Base-by-base conservation (phyloP, 2,113 vertebrate genomes). In the Condylura cristata region DNA sequence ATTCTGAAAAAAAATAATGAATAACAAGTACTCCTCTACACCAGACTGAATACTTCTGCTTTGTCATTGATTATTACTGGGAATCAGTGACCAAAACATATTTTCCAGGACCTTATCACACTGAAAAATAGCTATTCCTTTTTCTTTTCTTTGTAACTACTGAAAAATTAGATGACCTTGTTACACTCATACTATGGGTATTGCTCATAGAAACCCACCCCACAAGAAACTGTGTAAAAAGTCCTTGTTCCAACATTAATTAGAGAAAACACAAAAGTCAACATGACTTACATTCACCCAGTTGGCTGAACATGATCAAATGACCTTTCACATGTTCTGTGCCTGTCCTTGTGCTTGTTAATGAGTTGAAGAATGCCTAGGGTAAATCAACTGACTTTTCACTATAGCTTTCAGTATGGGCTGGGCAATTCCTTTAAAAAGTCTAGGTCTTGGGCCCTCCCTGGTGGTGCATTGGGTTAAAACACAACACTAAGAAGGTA, bases 341-440 rank as follows among this genome's bases (percentile, higher is more conserved):
- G 85, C 51, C 39, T 94, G 89, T 53, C 80, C 53, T 22, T 72
- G 37, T 85, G 44, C 92, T 92, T 96, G 85, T 65, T 88, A 63
- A 32, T 44, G 66, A 92, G 72, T 92, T 96, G 18, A 90, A 74
- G 83, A 91, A 80, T 71, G 53, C 51, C 48, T 4, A 2, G 22
- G n/a, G 75, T 86, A 74, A 95, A 86, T 96, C 95, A 96, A 58
- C 26, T 66, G 76, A 92, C 65, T 93, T 65, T 85, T 82, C 65
- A 34, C 58, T 65, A 17, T 56, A 92, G 78, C 82, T 90, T 92
- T 92, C 22, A 97, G n/a, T 48, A 17, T 76, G 90, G 63, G 76
- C 58, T 22, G 88, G 88, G 88, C 11, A 74, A 78, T 88, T 92
- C 63, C 61, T 94, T 60, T 91, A 56, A 84, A 87, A 95, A 82